Conservation (phyloP, 35 echinoderm and acorn worm species). For the Heliocidaris tuberculata region DNA sequence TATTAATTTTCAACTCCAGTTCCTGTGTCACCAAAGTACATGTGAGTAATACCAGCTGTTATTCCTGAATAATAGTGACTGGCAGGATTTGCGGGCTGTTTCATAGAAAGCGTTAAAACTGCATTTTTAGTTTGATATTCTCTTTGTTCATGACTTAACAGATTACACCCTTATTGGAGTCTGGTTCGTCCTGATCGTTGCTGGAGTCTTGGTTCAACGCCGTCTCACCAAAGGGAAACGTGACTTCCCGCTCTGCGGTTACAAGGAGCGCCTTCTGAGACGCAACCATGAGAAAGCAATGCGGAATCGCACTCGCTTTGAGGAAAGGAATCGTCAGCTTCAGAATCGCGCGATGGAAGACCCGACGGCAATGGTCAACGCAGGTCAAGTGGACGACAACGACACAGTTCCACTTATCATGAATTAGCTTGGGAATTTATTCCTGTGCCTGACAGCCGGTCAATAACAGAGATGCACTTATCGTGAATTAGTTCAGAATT, state of each 20-base stretch:
- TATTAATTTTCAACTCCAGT: too few species aligned
- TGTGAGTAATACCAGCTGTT: too few species aligned
- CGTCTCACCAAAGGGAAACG: slow-evolving; percentile 41
- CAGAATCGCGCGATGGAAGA: neutral
- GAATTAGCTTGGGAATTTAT: neutral
- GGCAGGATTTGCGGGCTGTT: too few species aligned
- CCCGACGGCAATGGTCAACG: neutral
- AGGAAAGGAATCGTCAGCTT: neutral
- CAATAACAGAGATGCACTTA: too few species aligned
- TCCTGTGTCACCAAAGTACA: too few species aligned
- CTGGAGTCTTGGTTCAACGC: slow-evolving; percentile 52
- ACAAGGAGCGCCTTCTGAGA: slow-evolving; percentile 42
- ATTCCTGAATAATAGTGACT: too few species aligned
- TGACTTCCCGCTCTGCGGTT: slow-evolving; percentile 68
- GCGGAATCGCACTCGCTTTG: neutral
- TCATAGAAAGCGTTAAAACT: too few species aligned
- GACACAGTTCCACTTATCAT: neutral
- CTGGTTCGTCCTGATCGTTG: slow-evolving; percentile 52
- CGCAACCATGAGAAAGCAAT: slow-evolving; percentile 16
- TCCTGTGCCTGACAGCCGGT: too few species aligned
- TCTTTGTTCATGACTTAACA: slow-evolving; percentile 43
- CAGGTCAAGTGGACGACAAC: neutral
- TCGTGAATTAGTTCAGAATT: too few species aligned
- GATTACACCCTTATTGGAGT: slow-evolving; percentile 51
- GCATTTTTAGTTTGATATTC: neutral